A percentile compares a stretch with the other conserved stretches of the same genome.
Evolutionary conservation across 2,113 vertebrate genomes (phyloP).

Genomic region (Hucho hucho): DNA sequence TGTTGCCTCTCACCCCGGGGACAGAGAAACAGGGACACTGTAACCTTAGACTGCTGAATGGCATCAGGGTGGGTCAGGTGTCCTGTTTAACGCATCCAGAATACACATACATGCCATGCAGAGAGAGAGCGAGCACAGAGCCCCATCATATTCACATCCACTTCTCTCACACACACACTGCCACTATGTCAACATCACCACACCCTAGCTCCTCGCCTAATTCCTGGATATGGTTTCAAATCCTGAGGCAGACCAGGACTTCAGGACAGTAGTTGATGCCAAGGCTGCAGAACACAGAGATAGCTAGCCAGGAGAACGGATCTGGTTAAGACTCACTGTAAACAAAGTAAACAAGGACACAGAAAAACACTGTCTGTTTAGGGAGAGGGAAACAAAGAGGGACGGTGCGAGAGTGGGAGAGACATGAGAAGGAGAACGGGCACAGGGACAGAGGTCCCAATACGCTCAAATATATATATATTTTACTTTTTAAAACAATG

Average conservation of each 20-base stretch:
- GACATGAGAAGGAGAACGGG: not conserved
- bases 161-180: conserved; percentile 9
- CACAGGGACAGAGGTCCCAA: not conserved
- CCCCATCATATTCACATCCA: not conserved
- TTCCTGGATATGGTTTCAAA: not conserved
- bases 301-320: not conserved
- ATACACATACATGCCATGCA: not conserved
- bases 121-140: too few species aligned
- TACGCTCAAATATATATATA: not conserved
- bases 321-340: not conserved
- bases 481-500: not conserved
- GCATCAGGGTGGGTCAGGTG: conserved; percentile 34
- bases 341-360: not conserved
- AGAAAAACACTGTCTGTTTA: not conserved
- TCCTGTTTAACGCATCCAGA: conserved; percentile 2
- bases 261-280: not conserved
- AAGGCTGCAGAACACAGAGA: not conserved
- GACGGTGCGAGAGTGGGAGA: not conserved
- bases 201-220: conserved; percentile 10
- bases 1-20: conserved; percentile 27
- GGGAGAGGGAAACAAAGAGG: not conserved
- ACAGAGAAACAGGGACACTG: conserved; percentile 30
- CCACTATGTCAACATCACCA: conserved; percentile 56
- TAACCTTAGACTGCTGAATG: conserved; percentile 20
- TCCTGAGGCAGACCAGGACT: not conserved